Evolutionary conservation across 2,888 invertebrate genomes (phyloP).

Genomic region (Griposia aprilina): DNA sequence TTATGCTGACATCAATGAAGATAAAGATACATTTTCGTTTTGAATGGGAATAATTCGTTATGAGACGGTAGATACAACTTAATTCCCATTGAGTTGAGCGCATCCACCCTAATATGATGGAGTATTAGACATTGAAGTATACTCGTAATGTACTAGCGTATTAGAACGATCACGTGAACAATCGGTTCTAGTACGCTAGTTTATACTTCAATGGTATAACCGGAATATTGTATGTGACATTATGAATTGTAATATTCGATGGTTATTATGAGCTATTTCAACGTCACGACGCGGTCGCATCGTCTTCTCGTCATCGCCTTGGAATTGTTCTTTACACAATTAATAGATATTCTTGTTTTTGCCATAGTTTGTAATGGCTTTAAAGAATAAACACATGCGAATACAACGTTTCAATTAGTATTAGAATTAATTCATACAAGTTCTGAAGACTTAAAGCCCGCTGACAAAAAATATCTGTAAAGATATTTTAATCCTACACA

Average conservation of each 20-base stretch:
- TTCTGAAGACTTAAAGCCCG: not conserved
- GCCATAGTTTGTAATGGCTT: not conserved
- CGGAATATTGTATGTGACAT: not conserved
- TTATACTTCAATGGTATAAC: no score
- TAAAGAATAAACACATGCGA: not conserved
- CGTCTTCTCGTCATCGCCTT: no score
- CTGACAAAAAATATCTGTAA: not conserved
- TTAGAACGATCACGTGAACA: no score
- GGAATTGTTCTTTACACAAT: not conserved
- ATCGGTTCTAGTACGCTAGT: no score
- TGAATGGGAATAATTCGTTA: slow-evolving; percentile 29
- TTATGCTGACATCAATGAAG: slow-evolving; percentile 14
- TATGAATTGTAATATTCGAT: not conserved
- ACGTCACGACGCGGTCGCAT: not conserved
- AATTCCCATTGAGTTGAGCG: slow-evolving; percentile 24
- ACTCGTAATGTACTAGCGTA: no score
- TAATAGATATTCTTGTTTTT: not conserved
- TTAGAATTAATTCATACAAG: not conserved
- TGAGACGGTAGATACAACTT: not conserved
- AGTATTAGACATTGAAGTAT: not conserved
- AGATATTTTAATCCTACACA: not conserved
- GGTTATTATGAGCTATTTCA: not conserved
- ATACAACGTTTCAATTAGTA: not conserved
- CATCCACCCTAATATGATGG: slow-evolving; percentile 14
- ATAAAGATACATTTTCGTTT: slow-evolving; percentile 16